phyloP scores from a whole-genome alignment of 2,113 vertebrate genomes.

The Gobiocypris rarus region DNA sequence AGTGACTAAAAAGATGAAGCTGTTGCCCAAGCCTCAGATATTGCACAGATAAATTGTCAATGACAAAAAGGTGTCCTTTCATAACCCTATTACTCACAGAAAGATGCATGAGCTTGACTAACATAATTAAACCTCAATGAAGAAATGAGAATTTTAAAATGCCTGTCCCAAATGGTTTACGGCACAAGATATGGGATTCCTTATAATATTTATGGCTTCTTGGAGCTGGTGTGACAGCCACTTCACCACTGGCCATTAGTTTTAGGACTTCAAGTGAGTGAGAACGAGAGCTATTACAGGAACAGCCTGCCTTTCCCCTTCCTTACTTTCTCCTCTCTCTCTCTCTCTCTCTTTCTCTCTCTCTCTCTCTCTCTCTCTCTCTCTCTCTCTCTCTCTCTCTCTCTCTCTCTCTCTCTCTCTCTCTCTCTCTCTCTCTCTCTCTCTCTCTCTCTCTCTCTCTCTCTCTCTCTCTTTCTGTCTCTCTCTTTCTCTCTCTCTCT shows the following conservation, averaged over 20 bases:
- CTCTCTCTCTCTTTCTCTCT: conserved; percentile 48
- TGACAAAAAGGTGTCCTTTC: conserved; percentile 22
- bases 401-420: too few species aligned
- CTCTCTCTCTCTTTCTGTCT: conserved; percentile 54
- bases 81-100: not conserved
- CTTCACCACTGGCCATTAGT: conserved; percentile 72
- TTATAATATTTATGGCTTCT: conserved; percentile 64
- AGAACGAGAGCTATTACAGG: conserved; percentile 56
- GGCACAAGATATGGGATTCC: conserved; percentile 36
- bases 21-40: not conserved
- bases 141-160: not conserved
- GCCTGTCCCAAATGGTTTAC: not conserved
- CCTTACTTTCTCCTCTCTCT: not conserved
- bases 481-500: conserved; percentile 62
- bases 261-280: conserved; percentile 67
- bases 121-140: not conserved
- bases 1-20: not conserved
- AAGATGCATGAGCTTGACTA: not conserved
- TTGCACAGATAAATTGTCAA: not conserved
- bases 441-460: too few species aligned
- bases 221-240: conserved; percentile 65
- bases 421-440: too few species aligned
- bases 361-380: conserved; percentile 59
- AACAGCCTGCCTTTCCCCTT: conserved; percentile 57
- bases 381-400: conserved; percentile 57